Percentiles rank a stretch among this genome's conserved stretches.
Conservation (phyloP, 2,113 vertebrate genomes). For the Meles meles region DNA sequence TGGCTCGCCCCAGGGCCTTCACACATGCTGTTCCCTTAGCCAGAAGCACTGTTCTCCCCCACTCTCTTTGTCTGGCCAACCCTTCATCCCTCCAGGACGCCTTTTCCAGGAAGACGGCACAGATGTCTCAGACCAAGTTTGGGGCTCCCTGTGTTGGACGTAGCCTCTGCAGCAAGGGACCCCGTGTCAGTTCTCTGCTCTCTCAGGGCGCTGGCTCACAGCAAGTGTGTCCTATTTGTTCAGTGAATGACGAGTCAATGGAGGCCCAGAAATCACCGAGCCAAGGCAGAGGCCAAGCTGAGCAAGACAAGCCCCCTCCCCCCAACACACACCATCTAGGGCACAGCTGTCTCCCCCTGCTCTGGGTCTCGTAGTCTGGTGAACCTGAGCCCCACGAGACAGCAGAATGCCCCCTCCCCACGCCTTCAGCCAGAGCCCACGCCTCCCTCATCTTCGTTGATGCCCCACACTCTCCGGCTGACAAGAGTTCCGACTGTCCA, state of each 20-base stretch:
- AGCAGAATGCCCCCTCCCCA: background rate
- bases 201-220: background rate
- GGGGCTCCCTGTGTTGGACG: background rate
- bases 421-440: accelerated
- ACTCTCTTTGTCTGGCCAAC: background rate
- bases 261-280: background rate
- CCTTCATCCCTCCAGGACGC: background rate
- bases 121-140: background rate
- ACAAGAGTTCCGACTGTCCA: background rate
- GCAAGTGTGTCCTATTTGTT: background rate
- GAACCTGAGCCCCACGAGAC: background rate
- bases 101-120: background rate
- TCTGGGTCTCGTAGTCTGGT: background rate
- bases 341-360: background rate
- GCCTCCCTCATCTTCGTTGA: accelerated
- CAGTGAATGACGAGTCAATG: background rate
- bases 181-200: background rate
- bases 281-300: background rate
- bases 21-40: background rate
- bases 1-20: background rate
- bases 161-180: background rate
- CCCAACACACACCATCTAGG: background rate
- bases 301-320: background rate
- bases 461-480: background rate
- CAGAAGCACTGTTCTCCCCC: background rate